Evolutionary conservation across 2,888 invertebrate species (phyloP), one percentile per base, ranked within the genome.

Genomic region (Mechanitis mazaeus): DNA sequence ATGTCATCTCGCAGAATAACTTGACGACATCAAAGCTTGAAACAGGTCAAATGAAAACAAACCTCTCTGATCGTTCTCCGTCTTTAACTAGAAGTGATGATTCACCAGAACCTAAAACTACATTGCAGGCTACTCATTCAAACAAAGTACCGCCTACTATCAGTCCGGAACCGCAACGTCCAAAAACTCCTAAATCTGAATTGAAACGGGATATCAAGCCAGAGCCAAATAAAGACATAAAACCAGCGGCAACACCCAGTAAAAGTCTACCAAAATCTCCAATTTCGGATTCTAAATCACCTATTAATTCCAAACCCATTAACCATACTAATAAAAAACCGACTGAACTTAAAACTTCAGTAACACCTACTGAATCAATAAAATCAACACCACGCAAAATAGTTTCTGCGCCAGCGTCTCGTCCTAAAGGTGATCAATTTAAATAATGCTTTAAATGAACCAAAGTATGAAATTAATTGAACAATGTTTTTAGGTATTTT

Each of bases 41-140:
- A 46, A 64, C 67, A 35, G 56, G 68, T 38, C 77, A 78, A 68
- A 79, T 75, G 33, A 88, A 84, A 76, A 72, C 75, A 55, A 86
- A 88, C 59, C 69, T 83, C 35, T 84, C 76, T 33, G 91, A 91
- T 70, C 86, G 91, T 56, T 91, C 91, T 35, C 91, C 91, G 9
- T 91, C 91, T 33, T 72, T 91, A 53, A 88, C 89, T 33, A 79
- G 89, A 59, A 91, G 90, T 70, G 91, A 90, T 72, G 91, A 90
- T 62, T 91, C 90, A 45, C 90, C 90, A 33, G 90, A 90, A 67
- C 84, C 82, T 42, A 88, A 86, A 71, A 81, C 80, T 67, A 64
- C 69, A 33, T 69, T 80, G n/a, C 75, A 78, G 60, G 79, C 70
- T 67, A 72, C 80, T 45, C 60, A 71, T 55, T 71, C 78, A 33